Evolutionary conservation across 1,140 invertebrate species (phyloP).

Genomic region (Anoplophora glabripennis): DNA sequence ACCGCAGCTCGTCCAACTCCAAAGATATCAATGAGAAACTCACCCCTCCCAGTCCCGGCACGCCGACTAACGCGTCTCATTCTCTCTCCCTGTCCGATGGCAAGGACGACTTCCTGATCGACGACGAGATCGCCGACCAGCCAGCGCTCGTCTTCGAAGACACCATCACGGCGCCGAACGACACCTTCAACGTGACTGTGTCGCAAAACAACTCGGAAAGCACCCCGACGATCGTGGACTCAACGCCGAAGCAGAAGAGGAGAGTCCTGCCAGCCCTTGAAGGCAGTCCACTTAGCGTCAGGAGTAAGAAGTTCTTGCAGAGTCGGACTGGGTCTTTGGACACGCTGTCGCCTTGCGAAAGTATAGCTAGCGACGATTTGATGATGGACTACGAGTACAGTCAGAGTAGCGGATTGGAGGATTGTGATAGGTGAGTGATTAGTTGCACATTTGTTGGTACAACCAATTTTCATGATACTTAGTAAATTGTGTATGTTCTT

Average conservation of each 20-base stretch:
- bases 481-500: neutral
- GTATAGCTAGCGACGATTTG: conserved; percentile 76
- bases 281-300: conserved; percentile 45
- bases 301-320: conserved; percentile 28
- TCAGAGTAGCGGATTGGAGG: conserved; percentile 65
- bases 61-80: conserved; percentile 73
- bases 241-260: conserved; percentile 26
- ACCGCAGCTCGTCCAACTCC: conserved; percentile 43
- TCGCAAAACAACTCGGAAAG: conserved; percentile 42
- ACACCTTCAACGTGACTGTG: conserved; percentile 14
- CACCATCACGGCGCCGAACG: conserved; percentile 46
- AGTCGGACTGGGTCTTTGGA: conserved; percentile 53
- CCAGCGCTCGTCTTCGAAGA: conserved; percentile 77
- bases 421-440: conserved; percentile 62
- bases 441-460: neutral
- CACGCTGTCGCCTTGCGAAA: conserved; percentile 73
- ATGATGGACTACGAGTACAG: conserved; percentile 79
- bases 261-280: conserved; percentile 28
- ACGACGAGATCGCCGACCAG: conserved; percentile 89
- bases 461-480: too few species aligned
- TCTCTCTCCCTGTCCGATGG: conserved; percentile 70
- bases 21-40: conserved; percentile 46
- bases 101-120: conserved; percentile 72
- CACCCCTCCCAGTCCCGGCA: conserved; percentile 56
- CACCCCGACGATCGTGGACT: conserved; percentile 35